phyloP scores from a whole-genome alignment of 2,888 invertebrate species.

The Actias luna region DNA sequence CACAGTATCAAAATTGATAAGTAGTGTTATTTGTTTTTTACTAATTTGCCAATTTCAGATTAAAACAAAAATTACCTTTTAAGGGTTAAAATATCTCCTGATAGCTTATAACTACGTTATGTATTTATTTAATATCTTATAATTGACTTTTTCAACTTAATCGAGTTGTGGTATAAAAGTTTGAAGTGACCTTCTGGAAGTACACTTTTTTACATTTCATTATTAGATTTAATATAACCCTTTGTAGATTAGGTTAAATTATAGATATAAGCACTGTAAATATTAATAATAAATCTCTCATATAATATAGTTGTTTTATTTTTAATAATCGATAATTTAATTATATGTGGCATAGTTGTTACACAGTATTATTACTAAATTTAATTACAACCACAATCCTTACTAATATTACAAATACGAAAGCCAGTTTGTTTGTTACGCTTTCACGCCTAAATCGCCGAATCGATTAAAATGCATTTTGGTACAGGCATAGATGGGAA shows the following conservation, averaged over 20 bases:
- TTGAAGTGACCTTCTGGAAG: conserved; percentile 37
- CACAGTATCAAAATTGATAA: neutral
- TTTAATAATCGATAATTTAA: too few species aligned
- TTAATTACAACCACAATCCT: too few species aligned
- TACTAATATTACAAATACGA: too few species aligned
- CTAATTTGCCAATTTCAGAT: neutral
- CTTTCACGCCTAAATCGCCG: too few species aligned
- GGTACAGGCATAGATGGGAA: too few species aligned
- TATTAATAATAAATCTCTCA: conserved; percentile 56
- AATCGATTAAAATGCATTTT: too few species aligned
- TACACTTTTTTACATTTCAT: conserved; percentile 52
- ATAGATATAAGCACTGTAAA: conserved; percentile 62
- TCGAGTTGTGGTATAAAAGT: conserved; percentile 8
- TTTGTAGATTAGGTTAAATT: conserved; percentile 41
- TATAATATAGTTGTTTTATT: conserved; percentile 20
- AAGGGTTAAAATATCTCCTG: too few species aligned
- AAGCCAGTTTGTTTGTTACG: too few species aligned
- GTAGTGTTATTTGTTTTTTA: too few species aligned
- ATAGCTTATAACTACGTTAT: neutral
- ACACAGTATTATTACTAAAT: too few species aligned
- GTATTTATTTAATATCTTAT: neutral
- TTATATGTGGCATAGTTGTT: too few species aligned
- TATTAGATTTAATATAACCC: conserved; percentile 39
- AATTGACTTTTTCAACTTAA: neutral
- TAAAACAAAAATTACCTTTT: too few species aligned